A percentile compares a stretch with the other conserved stretches of the same genome.
These are phyloP conservation scores for Muscicapa striata DNA, from an alignment of 2,797 vertebrate genomes.

Conservation along the genomic window DNA sequence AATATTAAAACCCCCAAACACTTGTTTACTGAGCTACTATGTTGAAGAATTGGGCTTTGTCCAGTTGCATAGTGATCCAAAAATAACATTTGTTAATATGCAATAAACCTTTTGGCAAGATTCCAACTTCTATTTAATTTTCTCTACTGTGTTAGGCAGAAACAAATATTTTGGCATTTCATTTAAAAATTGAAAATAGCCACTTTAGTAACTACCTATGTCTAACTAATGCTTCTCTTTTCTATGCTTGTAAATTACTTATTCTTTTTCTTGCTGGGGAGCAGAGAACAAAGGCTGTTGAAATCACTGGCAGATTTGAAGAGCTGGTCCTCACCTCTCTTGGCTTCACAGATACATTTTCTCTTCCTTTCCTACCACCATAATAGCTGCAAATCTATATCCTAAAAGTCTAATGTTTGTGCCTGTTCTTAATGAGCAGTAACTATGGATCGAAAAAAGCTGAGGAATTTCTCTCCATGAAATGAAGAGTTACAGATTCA, in stretches of 20 bases:
- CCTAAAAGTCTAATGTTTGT: background rate
- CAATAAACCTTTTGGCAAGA: background rate
- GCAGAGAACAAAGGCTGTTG: background rate
- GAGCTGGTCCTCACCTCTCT: background rate
- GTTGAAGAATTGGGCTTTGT: background rate
- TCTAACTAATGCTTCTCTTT: background rate
- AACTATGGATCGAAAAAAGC: background rate
- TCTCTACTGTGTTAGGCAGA: background rate
- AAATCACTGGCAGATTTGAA: background rate
- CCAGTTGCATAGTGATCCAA: background rate
- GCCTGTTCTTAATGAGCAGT: background rate
- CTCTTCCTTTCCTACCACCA: background rate
- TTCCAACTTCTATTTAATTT: background rate
- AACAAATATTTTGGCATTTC: conserved; percentile 5
- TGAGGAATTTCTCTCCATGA: background rate
- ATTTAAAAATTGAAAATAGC: background rate
- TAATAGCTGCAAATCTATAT: background rate
- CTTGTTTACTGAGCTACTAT: background rate
- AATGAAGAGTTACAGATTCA: background rate
- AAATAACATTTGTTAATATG: conserved; percentile 10
- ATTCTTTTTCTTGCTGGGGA: background rate
- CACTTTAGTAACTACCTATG: background rate
- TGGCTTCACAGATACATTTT: background rate
- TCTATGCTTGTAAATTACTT: background rate
- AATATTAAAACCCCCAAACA: background rate